A percentile compares a stretch with the other conserved stretches of the same genome.
Conservation (phyloP, 37 sponge, comb jelly and placozoan species). For the Ianthella basta region DNA sequence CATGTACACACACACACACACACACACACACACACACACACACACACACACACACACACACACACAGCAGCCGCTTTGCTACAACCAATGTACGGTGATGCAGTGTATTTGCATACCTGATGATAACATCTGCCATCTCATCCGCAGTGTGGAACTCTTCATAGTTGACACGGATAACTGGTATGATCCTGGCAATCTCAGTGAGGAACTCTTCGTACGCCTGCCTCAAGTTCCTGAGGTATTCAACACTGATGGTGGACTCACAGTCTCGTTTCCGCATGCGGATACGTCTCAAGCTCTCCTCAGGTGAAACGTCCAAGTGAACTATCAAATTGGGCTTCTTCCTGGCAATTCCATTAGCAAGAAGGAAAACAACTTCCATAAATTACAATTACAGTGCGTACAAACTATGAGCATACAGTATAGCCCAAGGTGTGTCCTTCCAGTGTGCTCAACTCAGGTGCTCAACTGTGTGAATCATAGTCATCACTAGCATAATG, state of each 20-base stretch:
- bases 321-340: conserved; percentile 97
- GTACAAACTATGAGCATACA: too few relatives aligned
- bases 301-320: conserved; percentile 90
- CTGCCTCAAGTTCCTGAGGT: conserved; percentile 70
- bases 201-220: conserved; percentile 93
- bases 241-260: conserved; percentile 84
- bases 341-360: conserved; percentile 70
- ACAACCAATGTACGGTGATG: too few relatives aligned
- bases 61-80: too few relatives aligned
- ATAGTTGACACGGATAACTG: conserved; percentile 94
- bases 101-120: conserved; percentile 72
- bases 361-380: not conserved
- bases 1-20: too few relatives aligned
- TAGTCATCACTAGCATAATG: too few relatives aligned
- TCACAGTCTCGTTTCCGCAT: conserved; percentile 88
- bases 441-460: too few relatives aligned
- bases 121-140: conserved; percentile 95
- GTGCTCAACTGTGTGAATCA: too few relatives aligned
- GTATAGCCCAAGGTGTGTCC: too few relatives aligned
- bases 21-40: too few relatives aligned
- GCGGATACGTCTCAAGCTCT: conserved; percentile 87
- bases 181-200: conserved; percentile 92
- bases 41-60: too few relatives aligned
- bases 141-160: conserved; percentile 87
- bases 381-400: conserved; percentile 13